A percentile compares a stretch with the other conserved stretches of the same genome.
Evolutionary conservation across 2,113 vertebrate genomes (phyloP).

Genomic region (Dicentrarchus labrax): DNA sequence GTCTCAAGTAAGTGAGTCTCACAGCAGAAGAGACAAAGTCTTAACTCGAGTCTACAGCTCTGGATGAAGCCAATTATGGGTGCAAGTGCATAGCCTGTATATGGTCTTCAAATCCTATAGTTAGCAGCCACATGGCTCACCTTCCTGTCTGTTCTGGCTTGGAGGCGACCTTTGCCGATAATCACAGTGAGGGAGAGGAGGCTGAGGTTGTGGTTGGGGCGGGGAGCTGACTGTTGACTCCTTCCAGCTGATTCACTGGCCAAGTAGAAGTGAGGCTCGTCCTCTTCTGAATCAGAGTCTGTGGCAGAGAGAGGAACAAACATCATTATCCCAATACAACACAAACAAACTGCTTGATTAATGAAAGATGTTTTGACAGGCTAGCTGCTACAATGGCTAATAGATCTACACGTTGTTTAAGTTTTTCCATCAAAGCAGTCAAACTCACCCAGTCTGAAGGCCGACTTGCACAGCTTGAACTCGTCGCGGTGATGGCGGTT

Average conservation of each 20-base stretch:
- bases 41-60: neutral
- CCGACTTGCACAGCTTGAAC: constrained; percentile 94
- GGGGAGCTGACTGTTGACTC: constrained; percentile 62
- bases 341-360: neutral
- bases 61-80: neutral
- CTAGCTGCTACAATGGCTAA: neutral
- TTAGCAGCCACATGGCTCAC: constrained; percentile 69
- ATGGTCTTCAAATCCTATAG: too few species aligned
- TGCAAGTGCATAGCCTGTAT: neutral
- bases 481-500: constrained; percentile 71
- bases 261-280: constrained; percentile 88
- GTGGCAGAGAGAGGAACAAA: constrained; percentile 8
- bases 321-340: constrained; percentile 26
- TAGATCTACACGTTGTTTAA: neutral
- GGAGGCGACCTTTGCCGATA: constrained; percentile 89
- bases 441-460: constrained; percentile 89
- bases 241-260: constrained; percentile 73
- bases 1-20: neutral
- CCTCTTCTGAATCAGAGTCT: constrained; percentile 94
- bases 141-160: constrained; percentile 89
- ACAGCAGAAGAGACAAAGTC: neutral
- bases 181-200: constrained; percentile 87
- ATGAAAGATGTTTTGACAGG: neutral
- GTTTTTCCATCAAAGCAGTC: constrained; percentile 21
- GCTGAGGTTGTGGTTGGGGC: constrained; percentile 82